Evolutionary conservation across 1,140 invertebrate species (phyloP).

Genomic region (Drosophila melanica): DNA sequence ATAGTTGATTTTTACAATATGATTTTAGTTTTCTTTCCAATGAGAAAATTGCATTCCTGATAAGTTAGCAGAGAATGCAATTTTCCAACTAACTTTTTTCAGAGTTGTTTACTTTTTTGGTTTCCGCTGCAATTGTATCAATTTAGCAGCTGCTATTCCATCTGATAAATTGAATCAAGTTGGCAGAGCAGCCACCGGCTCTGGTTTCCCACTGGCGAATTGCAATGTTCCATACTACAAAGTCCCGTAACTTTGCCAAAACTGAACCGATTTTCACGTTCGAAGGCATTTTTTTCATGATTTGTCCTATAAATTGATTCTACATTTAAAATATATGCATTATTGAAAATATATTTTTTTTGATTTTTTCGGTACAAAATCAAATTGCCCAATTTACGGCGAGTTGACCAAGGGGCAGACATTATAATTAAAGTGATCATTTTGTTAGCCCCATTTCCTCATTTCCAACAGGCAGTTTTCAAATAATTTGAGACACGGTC

Average conservation of each 20-base stretch:
- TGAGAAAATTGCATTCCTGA: not conserved
- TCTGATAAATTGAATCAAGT: slow-evolving; percentile 63
- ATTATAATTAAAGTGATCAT: slow-evolving; percentile 54
- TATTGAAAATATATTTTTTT: too few relatives aligned
- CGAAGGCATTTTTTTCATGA: too few relatives aligned
- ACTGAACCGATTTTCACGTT: too few relatives aligned
- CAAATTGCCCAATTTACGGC: slow-evolving; percentile 52
- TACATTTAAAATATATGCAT: too few relatives aligned
- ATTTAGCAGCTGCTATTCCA: slow-evolving; percentile 26
- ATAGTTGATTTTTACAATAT: too few relatives aligned
- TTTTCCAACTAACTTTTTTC: not conserved
- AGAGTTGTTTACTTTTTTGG: slow-evolving; percentile 3
- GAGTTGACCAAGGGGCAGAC: slow-evolving; percentile 14
- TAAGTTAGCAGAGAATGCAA: not conserved
- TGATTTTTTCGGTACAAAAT: too few relatives aligned
- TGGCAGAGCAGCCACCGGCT: slow-evolving; percentile 19
- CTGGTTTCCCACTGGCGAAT: not conserved
- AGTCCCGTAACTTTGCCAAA: too few relatives aligned
- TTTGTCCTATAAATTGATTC: too few relatives aligned
- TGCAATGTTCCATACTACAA: too few relatives aligned
- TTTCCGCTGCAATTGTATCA: slow-evolving; percentile 26
- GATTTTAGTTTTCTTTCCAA: too few relatives aligned
- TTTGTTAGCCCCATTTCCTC: slow-evolving; percentile 31
- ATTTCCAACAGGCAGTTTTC: slow-evolving; percentile 39
- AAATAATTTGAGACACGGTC: slow-evolving; percentile 1